These are phyloP conservation scores for Brachionus angularis DNA, from an alignment of 1,140 invertebrate species.

Conservation along the genomic window DNA sequence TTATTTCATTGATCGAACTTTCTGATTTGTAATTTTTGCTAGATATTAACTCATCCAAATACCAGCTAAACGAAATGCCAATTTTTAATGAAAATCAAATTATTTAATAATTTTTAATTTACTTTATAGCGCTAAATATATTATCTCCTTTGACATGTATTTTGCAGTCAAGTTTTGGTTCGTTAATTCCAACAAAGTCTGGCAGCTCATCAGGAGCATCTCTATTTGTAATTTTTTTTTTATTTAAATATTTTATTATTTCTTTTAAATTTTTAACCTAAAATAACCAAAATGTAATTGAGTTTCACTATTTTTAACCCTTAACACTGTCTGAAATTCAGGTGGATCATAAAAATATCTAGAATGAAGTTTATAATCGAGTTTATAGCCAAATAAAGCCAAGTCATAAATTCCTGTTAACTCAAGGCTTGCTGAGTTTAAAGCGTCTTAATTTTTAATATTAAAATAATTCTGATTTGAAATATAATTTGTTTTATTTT, in stretches of 20 bases:
- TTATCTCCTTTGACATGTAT: slow-evolving; percentile 72
- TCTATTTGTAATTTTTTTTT: slow-evolving; percentile 48
- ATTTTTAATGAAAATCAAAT: not conserved
- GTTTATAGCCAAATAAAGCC: slow-evolving; percentile 53
- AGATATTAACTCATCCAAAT: slow-evolving; percentile 56
- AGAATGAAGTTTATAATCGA: slow-evolving; percentile 69
- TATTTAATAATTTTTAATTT: slow-evolving; percentile 51
- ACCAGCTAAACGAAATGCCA: not conserved
- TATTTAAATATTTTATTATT: not conserved
- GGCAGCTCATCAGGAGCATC: slow-evolving; percentile 72
- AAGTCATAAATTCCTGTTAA: slow-evolving; percentile 79
- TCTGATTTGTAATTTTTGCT: slow-evolving; percentile 52
- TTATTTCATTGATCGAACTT: slow-evolving; percentile 62
- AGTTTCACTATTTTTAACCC: slow-evolving; percentile 64
- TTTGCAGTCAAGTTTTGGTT: slow-evolving; percentile 64
- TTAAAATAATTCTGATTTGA: not conserved
- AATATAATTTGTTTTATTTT: slow-evolving; percentile 46
- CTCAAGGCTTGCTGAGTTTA: slow-evolving; percentile 63
- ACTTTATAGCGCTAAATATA: slow-evolving; percentile 78
- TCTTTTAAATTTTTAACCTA: slow-evolving; percentile 56
- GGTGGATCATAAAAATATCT: slow-evolving; percentile 88
- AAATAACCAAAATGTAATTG: slow-evolving; percentile 82
- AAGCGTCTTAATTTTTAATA: not conserved
- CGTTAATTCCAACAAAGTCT: slow-evolving; percentile 72
- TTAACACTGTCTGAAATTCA: slow-evolving; percentile 68